Percentiles rank a stretch among this genome's conserved stretches.
phyloP scores from a whole-genome alignment of 2,113 vertebrate genomes.

The Condylura cristata region DNA sequence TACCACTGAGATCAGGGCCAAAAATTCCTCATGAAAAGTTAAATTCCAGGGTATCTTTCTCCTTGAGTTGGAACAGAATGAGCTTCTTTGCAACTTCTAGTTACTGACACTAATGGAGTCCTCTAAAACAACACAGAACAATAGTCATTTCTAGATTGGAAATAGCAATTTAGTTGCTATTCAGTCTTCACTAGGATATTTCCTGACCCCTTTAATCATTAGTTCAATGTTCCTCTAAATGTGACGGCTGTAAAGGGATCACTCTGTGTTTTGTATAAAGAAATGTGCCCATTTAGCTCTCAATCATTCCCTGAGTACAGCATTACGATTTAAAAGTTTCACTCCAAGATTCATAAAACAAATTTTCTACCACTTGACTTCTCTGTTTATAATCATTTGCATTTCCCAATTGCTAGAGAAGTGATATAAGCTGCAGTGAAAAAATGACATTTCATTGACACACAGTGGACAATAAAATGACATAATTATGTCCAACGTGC shows the following conservation, averaged over 20 bases:
- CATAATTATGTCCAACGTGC: conserved; percentile 73
- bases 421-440: conserved; percentile 48
- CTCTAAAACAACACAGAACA: conserved; percentile 49
- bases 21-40: neutral
- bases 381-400: conserved; percentile 67
- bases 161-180: conserved; percentile 42
- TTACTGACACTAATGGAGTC: conserved; percentile 26
- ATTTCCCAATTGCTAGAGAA: conserved; percentile 53
- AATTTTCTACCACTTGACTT: conserved; percentile 63
- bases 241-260: conserved; percentile 33
- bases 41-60: neutral
- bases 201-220: conserved; percentile 60
- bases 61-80: neutral
- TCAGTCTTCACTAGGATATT: conserved; percentile 27
- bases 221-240: conserved; percentile 71
- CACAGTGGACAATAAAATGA: conserved; percentile 73
- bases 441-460: conserved; percentile 67
- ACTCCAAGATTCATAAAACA: conserved; percentile 61
- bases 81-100: neutral
- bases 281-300: conserved; percentile 61
- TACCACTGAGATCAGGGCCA: neutral
- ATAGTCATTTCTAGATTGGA: conserved; percentile 36
- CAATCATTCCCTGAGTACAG: conserved; percentile 34
- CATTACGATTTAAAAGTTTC: conserved; percentile 62
- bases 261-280: conserved; percentile 24